Evolutionary conservation across 1,140 invertebrate species (phyloP).

Genomic region (Lordiphosa stackelbergi): DNA sequence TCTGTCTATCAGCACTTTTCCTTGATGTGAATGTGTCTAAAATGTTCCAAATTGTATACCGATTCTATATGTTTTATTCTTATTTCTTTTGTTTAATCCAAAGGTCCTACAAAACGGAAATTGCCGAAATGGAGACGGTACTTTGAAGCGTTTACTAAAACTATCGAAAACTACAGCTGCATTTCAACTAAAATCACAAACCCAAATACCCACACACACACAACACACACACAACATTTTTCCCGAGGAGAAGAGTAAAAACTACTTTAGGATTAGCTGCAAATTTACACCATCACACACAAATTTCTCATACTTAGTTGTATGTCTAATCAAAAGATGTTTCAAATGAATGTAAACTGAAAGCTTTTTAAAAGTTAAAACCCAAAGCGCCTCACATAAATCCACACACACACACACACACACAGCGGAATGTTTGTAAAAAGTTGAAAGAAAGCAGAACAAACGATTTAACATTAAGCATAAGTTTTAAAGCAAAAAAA

Average conservation of each 20-base stretch:
- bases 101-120: slow-evolving; percentile 83
- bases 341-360: slow-evolving; percentile 72
- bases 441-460: slow-evolving; percentile 35
- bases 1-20: too few relatives aligned
- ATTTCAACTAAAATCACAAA: slow-evolving; percentile 7
- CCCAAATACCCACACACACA: not conserved
- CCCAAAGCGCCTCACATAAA: slow-evolving; percentile 56
- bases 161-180: slow-evolving; percentile 1
- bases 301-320: slow-evolving; percentile 29
- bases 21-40: not conserved
- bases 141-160: slow-evolving; percentile 81
- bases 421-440: slow-evolving; percentile 40
- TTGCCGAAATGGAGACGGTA: slow-evolving; percentile 92
- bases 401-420: slow-evolving; percentile 17
- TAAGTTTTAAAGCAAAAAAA: slow-evolving; percentile 15
- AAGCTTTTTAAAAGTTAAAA: slow-evolving; percentile 64
- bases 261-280: slow-evolving; percentile 9
- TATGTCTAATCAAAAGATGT: slow-evolving; percentile 69
- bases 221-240: slow-evolving; percentile 6
- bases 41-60: not conserved
- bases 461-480: slow-evolving; percentile 4
- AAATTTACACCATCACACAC: slow-evolving; percentile 25
- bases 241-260: slow-evolving; percentile 9
- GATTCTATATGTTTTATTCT: not conserved
- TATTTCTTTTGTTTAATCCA: not conserved